These are phyloP conservation scores for Cephus cinctus DNA, from an alignment of 1,140 invertebrate genomes.

Conservation along the genomic window DNA sequence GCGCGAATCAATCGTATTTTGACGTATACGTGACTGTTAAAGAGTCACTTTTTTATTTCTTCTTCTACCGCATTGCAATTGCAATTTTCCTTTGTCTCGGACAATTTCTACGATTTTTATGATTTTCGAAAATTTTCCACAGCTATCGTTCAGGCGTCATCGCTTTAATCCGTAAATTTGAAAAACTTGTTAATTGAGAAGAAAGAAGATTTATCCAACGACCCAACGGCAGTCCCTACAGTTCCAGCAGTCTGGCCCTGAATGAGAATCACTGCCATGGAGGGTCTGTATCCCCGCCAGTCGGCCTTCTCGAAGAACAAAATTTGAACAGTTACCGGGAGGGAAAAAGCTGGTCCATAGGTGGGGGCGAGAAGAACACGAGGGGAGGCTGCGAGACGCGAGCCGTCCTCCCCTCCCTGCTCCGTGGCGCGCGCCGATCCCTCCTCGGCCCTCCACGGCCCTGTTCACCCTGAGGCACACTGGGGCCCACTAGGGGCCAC, in stretches of 20 bases:
- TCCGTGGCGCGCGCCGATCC: conserved; percentile 50
- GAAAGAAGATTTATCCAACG: not conserved
- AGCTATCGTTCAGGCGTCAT: too few relatives aligned
- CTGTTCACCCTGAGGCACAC: conserved; percentile 10
- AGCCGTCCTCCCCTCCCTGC: conserved; percentile 44
- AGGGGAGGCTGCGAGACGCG: conserved; percentile 45
- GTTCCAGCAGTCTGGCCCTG: too few relatives aligned
- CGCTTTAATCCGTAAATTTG: too few relatives aligned
- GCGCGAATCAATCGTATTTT: too few relatives aligned
- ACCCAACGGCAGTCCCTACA: too few relatives aligned
- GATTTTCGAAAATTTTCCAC: too few relatives aligned
- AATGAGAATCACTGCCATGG: conserved; percentile 42
- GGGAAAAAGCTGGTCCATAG: conserved; percentile 47
- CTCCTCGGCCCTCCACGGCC: conserved; percentile 19
- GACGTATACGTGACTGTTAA: too few relatives aligned
- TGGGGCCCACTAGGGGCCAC: conserved; percentile 20
- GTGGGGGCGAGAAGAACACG: conserved; percentile 14
- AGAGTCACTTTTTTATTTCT: conserved; percentile 4
- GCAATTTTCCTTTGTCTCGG: not conserved
- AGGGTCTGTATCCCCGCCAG: conserved; percentile 36
- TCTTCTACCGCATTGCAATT: not conserved
- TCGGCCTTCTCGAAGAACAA: conserved; percentile 37
- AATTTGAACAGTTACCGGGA: conserved; percentile 54
- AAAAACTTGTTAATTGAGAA: too few relatives aligned
- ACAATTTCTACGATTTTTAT: too few relatives aligned